Evolutionary conservation across 2,888 invertebrate species (phyloP).

Genomic region (Cephus sareptanus): DNA sequence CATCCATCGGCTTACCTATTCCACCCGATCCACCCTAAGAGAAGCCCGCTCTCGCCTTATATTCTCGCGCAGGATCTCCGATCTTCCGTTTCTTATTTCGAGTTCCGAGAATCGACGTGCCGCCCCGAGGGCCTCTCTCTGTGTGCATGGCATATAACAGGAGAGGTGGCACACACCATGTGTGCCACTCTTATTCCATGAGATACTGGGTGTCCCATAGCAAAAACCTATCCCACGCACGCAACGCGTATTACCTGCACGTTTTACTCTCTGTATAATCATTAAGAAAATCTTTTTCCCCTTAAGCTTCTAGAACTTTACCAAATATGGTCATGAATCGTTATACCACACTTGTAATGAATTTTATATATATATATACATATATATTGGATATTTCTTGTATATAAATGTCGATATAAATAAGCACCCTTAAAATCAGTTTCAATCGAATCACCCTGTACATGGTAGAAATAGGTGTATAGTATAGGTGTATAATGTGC

Average conservation of each 20-base stretch:
- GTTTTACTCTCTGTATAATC: background rate
- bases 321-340: background rate
- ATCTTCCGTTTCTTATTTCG: constrained; percentile 40
- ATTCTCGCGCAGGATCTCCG: constrained; percentile 39
- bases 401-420: background rate
- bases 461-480: constrained; percentile 26
- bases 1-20: constrained; percentile 16
- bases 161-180: constrained; percentile 2
- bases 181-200: background rate
- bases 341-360: background rate
- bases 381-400: background rate
- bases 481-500: constrained; percentile 7
- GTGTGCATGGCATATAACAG: constrained; percentile 22
- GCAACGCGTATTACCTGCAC: background rate
- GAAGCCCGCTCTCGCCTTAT: constrained; percentile 25
- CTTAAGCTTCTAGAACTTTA: background rate
- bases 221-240: background rate
- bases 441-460: constrained; percentile 45
- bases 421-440: constrained; percentile 14
- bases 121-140: constrained; percentile 11
- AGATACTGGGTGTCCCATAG: background rate
- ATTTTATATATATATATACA: background rate
- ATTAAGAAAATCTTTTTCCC: background rate
- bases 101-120: constrained; percentile 32
- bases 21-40: constrained; percentile 18